These are phyloP conservation scores for Rhombomys opimus DNA, from an alignment of 2,113 vertebrate genomes.

Conservation along the genomic window DNA sequence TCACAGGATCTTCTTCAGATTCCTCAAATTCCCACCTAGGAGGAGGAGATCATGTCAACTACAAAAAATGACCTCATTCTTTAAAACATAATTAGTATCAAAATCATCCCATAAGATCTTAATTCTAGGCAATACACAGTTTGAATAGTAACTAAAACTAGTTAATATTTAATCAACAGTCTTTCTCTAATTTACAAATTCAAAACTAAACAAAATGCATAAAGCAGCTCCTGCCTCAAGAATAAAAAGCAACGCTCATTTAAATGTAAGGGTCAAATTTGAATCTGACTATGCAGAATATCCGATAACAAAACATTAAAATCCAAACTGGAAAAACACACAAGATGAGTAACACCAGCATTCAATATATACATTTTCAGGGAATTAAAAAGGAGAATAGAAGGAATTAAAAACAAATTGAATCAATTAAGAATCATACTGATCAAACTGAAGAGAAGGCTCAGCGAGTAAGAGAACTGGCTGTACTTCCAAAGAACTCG, in stretches of 20 bases:
- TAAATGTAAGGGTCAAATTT: background rate
- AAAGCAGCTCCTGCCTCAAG: background rate
- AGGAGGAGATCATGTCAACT: conserved; percentile 65
- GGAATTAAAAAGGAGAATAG: background rate
- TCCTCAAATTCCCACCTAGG: conserved; percentile 99
- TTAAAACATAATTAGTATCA: conserved; percentile 43
- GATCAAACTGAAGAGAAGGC: background rate
- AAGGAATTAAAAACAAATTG: background rate
- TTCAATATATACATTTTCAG: conserved; percentile 33
- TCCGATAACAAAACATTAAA: conserved; percentile 49
- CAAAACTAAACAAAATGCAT: background rate
- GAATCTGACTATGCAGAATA: conserved; percentile 51
- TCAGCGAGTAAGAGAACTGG: no score
- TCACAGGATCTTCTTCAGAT: conserved; percentile 96
- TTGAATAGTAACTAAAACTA: conserved; percentile 42
- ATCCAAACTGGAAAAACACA: conserved; percentile 50
- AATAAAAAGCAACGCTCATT: conserved; percentile 45
- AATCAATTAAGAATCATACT: background rate
- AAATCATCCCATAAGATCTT: conserved; percentile 43
- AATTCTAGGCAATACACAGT: background rate
- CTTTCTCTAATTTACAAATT: conserved; percentile 57
- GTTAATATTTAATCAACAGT: conserved; percentile 25
- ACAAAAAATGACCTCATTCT: conserved; percentile 56
- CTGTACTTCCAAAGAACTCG: no score
- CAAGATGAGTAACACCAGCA: background rate